Evolutionary conservation across 2,797 vertebrate genomes (phyloP).

Genomic region (Muraenolepis orangiensis): DNA sequence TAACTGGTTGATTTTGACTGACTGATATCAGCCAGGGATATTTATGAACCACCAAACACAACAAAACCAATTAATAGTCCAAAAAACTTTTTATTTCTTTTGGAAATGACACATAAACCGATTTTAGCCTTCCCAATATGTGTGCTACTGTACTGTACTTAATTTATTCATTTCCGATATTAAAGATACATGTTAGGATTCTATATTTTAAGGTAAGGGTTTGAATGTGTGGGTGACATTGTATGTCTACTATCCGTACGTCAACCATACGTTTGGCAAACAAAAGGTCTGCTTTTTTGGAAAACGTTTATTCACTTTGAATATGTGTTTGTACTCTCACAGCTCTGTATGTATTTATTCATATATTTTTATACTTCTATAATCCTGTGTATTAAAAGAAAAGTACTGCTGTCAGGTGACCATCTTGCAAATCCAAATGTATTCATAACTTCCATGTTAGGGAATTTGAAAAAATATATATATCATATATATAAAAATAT

Average conservation of each 20-base stretch:
- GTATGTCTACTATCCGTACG: conserved; percentile 40
- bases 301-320: conserved; percentile 52
- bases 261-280: conserved; percentile 37
- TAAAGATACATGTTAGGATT: not conserved
- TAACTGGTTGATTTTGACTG: conserved; percentile 4
- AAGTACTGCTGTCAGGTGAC: conserved; percentile 46
- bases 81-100: conserved; percentile 13
- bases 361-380: conserved; percentile 71
- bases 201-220: conserved; percentile 31
- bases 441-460: too few species aligned
- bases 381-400: conserved; percentile 50
- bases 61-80: conserved; percentile 22
- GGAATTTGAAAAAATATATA: too few species aligned
- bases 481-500: too few species aligned
- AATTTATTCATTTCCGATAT: conserved; percentile 20
- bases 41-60: not conserved
- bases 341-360: conserved; percentile 58
- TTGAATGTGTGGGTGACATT: conserved; percentile 39
- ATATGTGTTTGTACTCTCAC: conserved; percentile 69
- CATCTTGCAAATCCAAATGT: conserved; percentile 53
- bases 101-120: conserved; percentile 36
- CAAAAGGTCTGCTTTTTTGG: conserved; percentile 55
- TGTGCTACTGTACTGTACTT: conserved; percentile 19
- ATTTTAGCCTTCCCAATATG: conserved; percentile 29
- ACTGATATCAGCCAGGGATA: not conserved